Base-by-base conservation (phyloP, 2,888 invertebrate species). In the Cacoxenus indagator region DNA sequence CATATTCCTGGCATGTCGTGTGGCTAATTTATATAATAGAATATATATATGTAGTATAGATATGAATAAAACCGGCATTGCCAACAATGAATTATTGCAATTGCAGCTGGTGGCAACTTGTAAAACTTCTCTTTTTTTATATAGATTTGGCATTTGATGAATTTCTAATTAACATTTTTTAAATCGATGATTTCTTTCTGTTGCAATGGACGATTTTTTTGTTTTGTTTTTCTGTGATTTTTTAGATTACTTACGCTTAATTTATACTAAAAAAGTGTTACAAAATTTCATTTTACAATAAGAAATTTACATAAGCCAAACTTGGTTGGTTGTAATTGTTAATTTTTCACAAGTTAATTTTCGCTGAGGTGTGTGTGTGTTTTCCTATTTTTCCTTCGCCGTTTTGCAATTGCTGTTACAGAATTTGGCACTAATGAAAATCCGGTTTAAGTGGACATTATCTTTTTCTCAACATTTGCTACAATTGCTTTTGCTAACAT, bases 101-200 rank as follows among this genome's bases (percentile, higher is more conserved):
- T 17, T 4, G 1, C 19, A 51, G 9, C 14, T 8, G 14, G 8
- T 51, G 54, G 14, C 54, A 54, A 54, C 54, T 54, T 26, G 6
- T 11, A 54, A 22, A 54, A 37, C 48, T 48, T 19, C 6, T 14
- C 48, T 48, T 19, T 8, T 14, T 24, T 19, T 54, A 11, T 9
- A 26, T 54, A 24, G 19, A 31, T 59, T 59, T 59, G 59, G 59
- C 59, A 59, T 59, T 31, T 27, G 31, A 59, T 59, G 37, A 59
- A 31, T 31, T 31, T 51, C 6, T 59, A 37, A 24, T 24, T 54
- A 54, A 54, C 19, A 26, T 54, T 24, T 8, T n/a, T 54, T 24
- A 54, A 22, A 59, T 31, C 37, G 59, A 31, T 59, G 27, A 59
- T 59, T 31, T 31, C 19, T 26, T 1, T 55, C 26, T 31, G 11